Conservation (phyloP, 2,797 vertebrate genomes). For the Ctenopoma kingsleyae region DNA sequence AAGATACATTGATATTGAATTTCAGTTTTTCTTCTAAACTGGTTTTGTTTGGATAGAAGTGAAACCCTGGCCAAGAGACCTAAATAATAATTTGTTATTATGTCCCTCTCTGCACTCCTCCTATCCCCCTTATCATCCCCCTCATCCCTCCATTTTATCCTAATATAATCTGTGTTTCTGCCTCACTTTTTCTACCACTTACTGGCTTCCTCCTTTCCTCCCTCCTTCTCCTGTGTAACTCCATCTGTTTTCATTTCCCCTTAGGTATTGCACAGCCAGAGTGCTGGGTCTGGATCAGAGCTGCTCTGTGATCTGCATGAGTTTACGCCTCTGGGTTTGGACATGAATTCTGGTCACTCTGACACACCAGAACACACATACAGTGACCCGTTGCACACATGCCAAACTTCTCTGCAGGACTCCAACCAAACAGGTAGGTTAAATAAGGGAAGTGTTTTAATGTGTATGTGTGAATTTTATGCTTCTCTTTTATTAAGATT, state of each 20-base stretch:
- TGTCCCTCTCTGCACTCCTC: background rate
- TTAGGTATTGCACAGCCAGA: slow-evolving; percentile 68
- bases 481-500: slow-evolving; percentile 15
- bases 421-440: slow-evolving; percentile 65
- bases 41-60: slow-evolving; percentile 41
- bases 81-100: slow-evolving; percentile 36
- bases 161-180: slow-evolving; percentile 26
- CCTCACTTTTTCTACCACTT: slow-evolving; percentile 12
- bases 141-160: slow-evolving; percentile 17
- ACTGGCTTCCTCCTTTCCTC: slow-evolving; percentile 3
- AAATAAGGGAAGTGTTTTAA: slow-evolving; percentile 15
- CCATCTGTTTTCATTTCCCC: slow-evolving; percentile 51
- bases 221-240: slow-evolving; percentile 20
- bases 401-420: slow-evolving; percentile 11
- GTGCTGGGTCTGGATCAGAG: slow-evolving; percentile 52
- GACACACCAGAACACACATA: slow-evolving; percentile 45
- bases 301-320: slow-evolving; percentile 63
- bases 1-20: slow-evolving; percentile 63
- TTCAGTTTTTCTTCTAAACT: slow-evolving; percentile 55
- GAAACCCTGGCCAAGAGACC: slow-evolving; percentile 24
- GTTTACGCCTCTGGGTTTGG: slow-evolving; percentile 67
- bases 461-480: slow-evolving; percentile 24
- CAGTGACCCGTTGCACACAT: slow-evolving; percentile 34
- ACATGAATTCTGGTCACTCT: slow-evolving; percentile 30
- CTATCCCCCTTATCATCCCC: background rate